Evolutionary conservation across 2,888 invertebrate species (phyloP).

Genomic region (Lumbricus terrestris): DNA sequence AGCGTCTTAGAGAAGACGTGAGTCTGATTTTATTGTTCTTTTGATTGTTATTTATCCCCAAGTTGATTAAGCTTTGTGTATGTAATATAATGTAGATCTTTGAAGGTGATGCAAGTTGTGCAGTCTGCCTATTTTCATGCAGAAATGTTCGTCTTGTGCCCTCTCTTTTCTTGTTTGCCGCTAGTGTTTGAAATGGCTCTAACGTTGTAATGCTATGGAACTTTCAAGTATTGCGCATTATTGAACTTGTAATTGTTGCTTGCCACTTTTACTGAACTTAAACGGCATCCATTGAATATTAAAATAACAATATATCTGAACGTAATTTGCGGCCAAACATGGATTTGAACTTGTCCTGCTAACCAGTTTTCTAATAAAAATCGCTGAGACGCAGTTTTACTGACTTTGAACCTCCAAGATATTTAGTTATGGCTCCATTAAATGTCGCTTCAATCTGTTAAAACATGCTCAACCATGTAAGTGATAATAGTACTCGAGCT

Average conservation of each 20-base stretch:
- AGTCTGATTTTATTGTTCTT: constrained; percentile 4
- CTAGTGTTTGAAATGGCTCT: background rate
- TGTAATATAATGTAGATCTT: background rate
- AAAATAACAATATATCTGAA: background rate
- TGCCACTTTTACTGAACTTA: background rate
- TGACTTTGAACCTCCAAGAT: background rate
- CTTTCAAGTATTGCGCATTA: background rate
- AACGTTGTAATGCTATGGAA: background rate
- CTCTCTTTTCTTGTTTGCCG: background rate
- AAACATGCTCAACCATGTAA: background rate
- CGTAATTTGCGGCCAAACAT: background rate
- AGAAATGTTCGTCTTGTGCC: background rate
- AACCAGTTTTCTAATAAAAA: background rate
- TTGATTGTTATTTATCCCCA: background rate
- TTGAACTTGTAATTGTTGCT: background rate
- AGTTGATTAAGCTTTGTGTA: background rate
- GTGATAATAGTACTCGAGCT: background rate
- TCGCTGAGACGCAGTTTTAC: background rate
- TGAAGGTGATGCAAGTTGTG: background rate
- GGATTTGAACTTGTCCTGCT: background rate
- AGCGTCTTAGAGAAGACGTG: constrained; percentile 27
- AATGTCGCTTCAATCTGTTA: background rate
- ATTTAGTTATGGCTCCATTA: background rate
- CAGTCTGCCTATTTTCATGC: background rate
- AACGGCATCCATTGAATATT: background rate